Base-by-base conservation (phyloP, 2,888 invertebrate genomes). In the Bhutanitis thaidina region DNA sequence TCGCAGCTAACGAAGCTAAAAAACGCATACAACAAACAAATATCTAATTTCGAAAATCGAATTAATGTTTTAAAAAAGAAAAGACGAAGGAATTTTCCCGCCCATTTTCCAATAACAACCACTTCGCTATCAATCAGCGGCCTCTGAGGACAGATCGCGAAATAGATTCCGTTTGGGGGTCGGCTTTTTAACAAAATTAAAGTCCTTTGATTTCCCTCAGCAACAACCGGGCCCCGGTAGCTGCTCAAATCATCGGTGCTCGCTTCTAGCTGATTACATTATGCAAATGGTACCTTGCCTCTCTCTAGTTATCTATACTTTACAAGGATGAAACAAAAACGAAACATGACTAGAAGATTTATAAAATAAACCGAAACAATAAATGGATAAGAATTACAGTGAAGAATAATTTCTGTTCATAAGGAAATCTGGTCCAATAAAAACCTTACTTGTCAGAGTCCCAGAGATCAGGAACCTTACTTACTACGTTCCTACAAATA, bases 181-280 rank as follows among this genome's bases (percentile, higher is more conserved):
- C 49, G 66, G 70, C 66, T 77, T 75, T 74, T 72, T 74, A 81
- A 81, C 79, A 65, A 74, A 75, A 78, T 83, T 81, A 78, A 80
- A 79, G 77, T 70, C 69, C 71, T 74, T 68, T 73, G 77, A 76
- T 77, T 75, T 70, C 64, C 60, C 58, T 63, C 58, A 45, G 64
- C 61, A 69, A 69, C 67, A 65, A 66, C 67, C 64, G 56, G 61
- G 63, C 61, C 61, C 64, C 62, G 70, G 77, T 69, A 66, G 68
- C 62, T 63, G 61, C 60, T 69, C 74, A 73, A 80, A 76, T 82
- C 82, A 83, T 84, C 73, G 79, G 77, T 67, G 75, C 71, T 60
- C 77, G 68, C 67, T 70, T 65, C 64, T 62, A 65, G 67, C 71
- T 84, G 83, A 84, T 83, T 81, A 81, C 81, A 81, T 83, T 84